phyloP scores from a whole-genome alignment of 2,797 vertebrate species.

The Staurois parvus region DNA sequence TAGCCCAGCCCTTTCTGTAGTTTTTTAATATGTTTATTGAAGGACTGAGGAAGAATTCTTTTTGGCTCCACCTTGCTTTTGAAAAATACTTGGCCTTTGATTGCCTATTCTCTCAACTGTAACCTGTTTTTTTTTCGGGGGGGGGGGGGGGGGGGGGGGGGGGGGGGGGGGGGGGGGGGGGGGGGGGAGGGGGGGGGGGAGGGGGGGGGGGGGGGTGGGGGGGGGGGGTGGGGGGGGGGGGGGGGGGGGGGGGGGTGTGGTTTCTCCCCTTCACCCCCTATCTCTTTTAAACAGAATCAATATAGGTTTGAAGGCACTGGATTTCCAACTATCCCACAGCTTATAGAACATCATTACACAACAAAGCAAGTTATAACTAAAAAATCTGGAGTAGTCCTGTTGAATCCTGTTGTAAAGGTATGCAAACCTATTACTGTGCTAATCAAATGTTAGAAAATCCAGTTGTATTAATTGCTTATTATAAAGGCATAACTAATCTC shows the following conservation, averaged over 20 bases:
- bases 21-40: too few species aligned
- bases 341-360: conserved; percentile 94
- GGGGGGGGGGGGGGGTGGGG: too few species aligned
- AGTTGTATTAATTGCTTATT: background rate
- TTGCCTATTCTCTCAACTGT: background rate
- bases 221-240: too few species aligned
- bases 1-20: too few species aligned
- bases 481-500: background rate
- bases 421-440: background rate
- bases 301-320: conserved; percentile 97
- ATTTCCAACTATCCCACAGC: conserved; percentile 93
- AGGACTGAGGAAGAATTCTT: background rate
- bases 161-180: too few species aligned
- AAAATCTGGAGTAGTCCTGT: conserved; percentile 93
- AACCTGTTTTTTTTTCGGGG: too few species aligned
- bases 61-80: background rate
- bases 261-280: too few species aligned
- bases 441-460: background rate
- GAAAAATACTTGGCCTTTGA: background rate
- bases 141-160: too few species aligned
- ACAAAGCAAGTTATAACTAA: conserved; percentile 97
- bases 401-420: conserved; percentile 93
- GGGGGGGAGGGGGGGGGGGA: too few species aligned
- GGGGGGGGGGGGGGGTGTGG: too few species aligned
- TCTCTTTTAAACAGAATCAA: conserved; percentile 78